These are phyloP conservation scores for Malurus splendens DNA, from an alignment of 2,797 vertebrate genomes.

Conservation along the genomic window DNA sequence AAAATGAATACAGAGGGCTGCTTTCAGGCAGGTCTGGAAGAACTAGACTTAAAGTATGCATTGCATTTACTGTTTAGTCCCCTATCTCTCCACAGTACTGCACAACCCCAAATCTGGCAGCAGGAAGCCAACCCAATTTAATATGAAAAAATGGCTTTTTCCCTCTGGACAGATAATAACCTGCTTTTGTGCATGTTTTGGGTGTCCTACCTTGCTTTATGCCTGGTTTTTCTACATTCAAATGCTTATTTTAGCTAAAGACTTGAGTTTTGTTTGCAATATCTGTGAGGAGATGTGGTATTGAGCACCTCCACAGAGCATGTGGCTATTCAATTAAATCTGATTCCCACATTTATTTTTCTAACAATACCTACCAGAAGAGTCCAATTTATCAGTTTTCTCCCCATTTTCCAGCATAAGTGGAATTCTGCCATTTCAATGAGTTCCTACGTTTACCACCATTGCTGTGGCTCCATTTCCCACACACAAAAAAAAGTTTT, in stretches of 20 bases:
- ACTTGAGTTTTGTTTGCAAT: neutral
- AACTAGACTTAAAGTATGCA: neutral
- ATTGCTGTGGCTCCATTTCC: neutral
- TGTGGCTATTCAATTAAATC: neutral
- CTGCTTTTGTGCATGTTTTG: neutral
- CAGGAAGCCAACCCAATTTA: neutral
- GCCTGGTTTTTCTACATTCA: neutral
- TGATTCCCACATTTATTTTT: neutral
- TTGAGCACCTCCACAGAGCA: neutral
- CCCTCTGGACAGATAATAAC: neutral
- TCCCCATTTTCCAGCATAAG: neutral
- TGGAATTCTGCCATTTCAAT: neutral
- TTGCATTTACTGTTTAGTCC: neutral
- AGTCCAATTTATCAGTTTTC: neutral
- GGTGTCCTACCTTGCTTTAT: neutral
- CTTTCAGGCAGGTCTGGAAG: neutral
- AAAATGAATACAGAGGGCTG: neutral
- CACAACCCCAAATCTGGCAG: neutral
- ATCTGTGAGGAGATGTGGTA: accelerated
- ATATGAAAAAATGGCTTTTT: neutral
- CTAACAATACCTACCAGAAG: neutral
- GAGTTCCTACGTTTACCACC: neutral
- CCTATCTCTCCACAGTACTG: neutral
- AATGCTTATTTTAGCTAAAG: neutral
- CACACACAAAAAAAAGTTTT: neutral